A percentile compares a stretch with the other conserved stretches of the same genome.
Conservation (phyloP, 2,113 vertebrate species). For the Glaucomys volans region DNA sequence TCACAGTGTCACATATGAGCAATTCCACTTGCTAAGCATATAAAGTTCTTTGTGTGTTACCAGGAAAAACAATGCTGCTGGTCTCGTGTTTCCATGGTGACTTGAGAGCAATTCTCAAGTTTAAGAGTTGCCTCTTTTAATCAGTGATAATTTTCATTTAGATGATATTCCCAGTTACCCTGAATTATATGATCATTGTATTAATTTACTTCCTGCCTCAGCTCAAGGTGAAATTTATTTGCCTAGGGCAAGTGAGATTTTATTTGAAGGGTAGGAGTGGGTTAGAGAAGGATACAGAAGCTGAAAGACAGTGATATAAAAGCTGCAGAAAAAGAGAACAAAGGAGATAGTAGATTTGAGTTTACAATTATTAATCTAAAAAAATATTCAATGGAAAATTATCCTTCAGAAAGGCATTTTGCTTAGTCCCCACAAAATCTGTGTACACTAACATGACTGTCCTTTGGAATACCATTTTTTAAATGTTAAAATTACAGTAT, state of each 20-base stretch:
- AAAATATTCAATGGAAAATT: neutral
- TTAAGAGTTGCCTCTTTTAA: slow-evolving; percentile 62
- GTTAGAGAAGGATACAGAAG: neutral
- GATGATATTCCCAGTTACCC: neutral
- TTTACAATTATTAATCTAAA: slow-evolving; percentile 9
- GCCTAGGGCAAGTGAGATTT: slow-evolving; percentile 17
- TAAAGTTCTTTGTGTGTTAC: neutral
- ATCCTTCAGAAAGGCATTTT: slow-evolving; percentile 46
- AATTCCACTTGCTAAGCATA: neutral
- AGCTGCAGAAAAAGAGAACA: slow-evolving; percentile 30
- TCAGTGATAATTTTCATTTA: neutral
- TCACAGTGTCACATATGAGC: neutral
- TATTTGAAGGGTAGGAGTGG: neutral
- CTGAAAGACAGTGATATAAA: neutral
- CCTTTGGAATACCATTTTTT: slow-evolving; percentile 28
- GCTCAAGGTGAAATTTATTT: slow-evolving; percentile 63
- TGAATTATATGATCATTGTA: slow-evolving; percentile 2
- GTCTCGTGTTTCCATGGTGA: slow-evolving; percentile 40
- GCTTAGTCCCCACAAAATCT: slow-evolving; percentile 56
- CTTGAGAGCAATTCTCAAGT: neutral
- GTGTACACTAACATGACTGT: slow-evolving; percentile 23
- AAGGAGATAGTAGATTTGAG: slow-evolving; percentile 49
- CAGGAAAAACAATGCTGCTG: neutral
- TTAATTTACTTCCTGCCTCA: neutral
- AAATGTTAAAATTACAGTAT: slow-evolving; percentile 67